These are phyloP conservation scores for Porites cylindrica DNA, from an alignment of 92 coral and sea anemone species.

Conservation along the genomic window DNA sequence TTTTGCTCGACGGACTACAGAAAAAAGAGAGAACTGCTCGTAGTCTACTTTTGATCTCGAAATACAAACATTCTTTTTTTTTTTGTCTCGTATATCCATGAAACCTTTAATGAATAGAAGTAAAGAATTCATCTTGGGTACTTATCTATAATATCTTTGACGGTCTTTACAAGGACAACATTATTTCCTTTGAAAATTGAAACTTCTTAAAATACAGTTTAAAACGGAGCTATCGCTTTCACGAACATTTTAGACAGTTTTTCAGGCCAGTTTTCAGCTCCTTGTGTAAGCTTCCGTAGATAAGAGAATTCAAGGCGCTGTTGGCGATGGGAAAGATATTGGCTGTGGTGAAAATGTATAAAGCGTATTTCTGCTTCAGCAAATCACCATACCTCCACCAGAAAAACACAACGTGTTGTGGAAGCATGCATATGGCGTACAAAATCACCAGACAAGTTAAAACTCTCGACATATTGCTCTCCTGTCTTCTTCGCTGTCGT, in stretches of 20 bases:
- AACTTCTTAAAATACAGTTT: too few relatives aligned
- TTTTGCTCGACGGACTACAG: too few relatives aligned
- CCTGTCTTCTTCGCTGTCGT: constrained; percentile 73
- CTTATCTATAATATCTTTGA: too few relatives aligned
- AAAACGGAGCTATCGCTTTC: background rate
- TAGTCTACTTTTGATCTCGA: too few relatives aligned
- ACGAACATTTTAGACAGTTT: constrained; percentile 16
- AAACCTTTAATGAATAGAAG: too few relatives aligned
- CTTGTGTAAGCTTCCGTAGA: constrained; percentile 80
- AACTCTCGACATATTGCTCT: constrained; percentile 74
- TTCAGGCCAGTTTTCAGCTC: constrained; percentile 56
- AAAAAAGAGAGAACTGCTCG: too few relatives aligned
- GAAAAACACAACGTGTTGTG: constrained; percentile 72
- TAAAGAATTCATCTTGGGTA: too few relatives aligned
- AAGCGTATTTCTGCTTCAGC: constrained; percentile 26
- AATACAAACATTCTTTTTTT: too few relatives aligned
- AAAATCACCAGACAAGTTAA: constrained; percentile 72
- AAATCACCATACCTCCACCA: constrained; percentile 77
- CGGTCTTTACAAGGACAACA: too few relatives aligned
- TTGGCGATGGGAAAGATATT: constrained; percentile 86
- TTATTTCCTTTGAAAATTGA: too few relatives aligned
- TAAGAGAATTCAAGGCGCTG: constrained; percentile 84
- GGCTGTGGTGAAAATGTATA: constrained; percentile 64
- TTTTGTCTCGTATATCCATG: too few relatives aligned
- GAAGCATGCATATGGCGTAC: constrained; percentile 83